These are phyloP conservation scores for Eriosoma lanigerum DNA, from an alignment of 1,140 invertebrate species.

Conservation along the genomic window DNA sequence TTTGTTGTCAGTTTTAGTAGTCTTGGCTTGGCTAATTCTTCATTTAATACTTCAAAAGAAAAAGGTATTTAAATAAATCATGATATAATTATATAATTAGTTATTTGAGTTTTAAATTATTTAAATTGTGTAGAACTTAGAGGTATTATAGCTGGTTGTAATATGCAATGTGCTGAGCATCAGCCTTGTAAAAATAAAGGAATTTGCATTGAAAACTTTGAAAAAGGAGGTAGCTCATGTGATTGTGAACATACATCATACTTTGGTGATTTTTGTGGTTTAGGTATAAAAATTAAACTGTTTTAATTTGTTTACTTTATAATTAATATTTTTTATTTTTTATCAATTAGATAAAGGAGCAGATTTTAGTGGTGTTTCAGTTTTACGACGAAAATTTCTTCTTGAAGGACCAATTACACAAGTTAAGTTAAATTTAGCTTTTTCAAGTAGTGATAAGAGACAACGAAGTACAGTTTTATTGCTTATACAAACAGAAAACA, in stretches of 20 bases:
- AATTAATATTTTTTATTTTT: background rate
- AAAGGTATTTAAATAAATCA: conserved; percentile 4
- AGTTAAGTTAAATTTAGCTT: conserved; percentile 78
- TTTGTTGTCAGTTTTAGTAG: conserved; percentile 70
- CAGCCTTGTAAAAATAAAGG: conserved; percentile 83
- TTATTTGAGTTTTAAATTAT: background rate
- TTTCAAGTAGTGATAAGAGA: conserved; percentile 75
- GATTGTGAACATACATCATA: conserved; percentile 87
- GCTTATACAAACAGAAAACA: conserved; percentile 78
- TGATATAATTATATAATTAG: background rate
- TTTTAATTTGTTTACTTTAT: background rate
- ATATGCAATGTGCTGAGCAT: conserved; percentile 82
- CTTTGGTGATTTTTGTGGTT: conserved; percentile 72
- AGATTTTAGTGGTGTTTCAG: conserved; percentile 82
- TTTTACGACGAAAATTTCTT: conserved; percentile 74
- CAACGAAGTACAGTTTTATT: conserved; percentile 75
- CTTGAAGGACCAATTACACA: conserved; percentile 69
- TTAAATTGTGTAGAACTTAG: conserved; percentile 59
- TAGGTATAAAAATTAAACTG: conserved; percentile 59
- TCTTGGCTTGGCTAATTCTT: conserved; percentile 44
- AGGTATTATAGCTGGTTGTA: conserved; percentile 77
- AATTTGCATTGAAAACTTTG: conserved; percentile 85
- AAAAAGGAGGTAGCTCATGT: conserved; percentile 78
- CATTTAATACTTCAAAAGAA: conserved; percentile 42
- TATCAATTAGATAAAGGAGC: conserved; percentile 67